phyloP scores from a whole-genome alignment of 2,797 vertebrate species.

The Acomys russatus region DNA sequence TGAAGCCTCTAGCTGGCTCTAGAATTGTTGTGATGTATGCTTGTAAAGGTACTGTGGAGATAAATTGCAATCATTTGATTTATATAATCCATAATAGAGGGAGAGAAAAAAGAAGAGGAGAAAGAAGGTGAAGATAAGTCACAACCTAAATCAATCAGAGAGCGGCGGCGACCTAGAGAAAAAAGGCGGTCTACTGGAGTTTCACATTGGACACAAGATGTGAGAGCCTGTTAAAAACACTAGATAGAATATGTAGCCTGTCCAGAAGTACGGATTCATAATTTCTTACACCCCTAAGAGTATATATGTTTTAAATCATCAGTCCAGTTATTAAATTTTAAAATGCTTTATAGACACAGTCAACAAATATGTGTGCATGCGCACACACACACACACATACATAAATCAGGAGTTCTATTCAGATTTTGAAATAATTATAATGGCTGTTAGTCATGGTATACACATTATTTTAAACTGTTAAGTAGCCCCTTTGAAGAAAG shows the following conservation, averaged over 20 bases:
- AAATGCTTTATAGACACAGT: conserved; percentile 8
- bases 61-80: conserved; percentile 50
- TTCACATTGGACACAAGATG: conserved; percentile 96
- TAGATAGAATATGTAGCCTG: conserved; percentile 5
- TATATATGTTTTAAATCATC: conserved; percentile 41
- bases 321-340: conserved; percentile 6
- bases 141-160: conserved; percentile 97
- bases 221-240: conserved; percentile 83
- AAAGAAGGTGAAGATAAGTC: conserved; percentile 97
- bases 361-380: background rate
- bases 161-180: conserved; percentile 97
- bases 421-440: conserved; percentile 54
- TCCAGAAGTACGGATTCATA: background rate
- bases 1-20: background rate
- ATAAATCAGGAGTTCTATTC: conserved; percentile 18
- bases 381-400: background rate
- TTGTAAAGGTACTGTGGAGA: conserved; percentile 62
- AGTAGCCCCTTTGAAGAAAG: background rate
- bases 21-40: conserved; percentile 35
- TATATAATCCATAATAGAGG: conserved; percentile 90
- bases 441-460: background rate
- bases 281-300: conserved; percentile 3
- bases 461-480: conserved; percentile 34
- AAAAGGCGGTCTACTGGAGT: conserved; percentile 98
- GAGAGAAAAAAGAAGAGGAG: conserved; percentile 96